Percentiles rank a stretch among this genome's conserved stretches.
Conservation (phyloP, 2,113 vertebrate species). For the Gymnorhina tibicen region DNA sequence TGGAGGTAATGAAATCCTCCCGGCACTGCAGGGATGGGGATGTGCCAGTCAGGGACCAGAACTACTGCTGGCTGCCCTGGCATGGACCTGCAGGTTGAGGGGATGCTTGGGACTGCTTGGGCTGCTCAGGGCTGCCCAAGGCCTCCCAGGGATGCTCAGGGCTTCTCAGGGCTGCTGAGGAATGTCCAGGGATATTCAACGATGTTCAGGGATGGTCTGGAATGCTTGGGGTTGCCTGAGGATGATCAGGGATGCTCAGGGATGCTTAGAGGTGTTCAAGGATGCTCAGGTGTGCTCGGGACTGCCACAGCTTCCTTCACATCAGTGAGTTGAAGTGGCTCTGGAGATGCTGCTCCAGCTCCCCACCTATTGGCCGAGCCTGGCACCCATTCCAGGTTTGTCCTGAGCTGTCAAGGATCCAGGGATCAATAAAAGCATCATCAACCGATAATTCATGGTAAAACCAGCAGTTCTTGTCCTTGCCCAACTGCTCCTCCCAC, state of each 20-base stretch:
- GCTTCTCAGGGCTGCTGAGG: not conserved
- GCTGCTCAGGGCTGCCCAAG: not conserved
- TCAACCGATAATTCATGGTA: not conserved
- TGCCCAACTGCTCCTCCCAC: not conserved
- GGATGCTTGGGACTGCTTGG: not conserved
- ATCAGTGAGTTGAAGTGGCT: not conserved
- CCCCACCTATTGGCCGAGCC: not conserved
- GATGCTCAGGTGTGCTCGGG: not conserved
- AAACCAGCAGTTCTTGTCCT: not conserved
- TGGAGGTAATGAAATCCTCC: not conserved
- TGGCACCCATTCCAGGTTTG: not conserved
- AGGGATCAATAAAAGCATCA: not conserved
- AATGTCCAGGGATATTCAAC: not conserved
- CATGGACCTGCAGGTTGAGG: accelerated
- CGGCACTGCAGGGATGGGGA: accelerated
- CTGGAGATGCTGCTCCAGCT: not conserved
- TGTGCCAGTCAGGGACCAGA: not conserved
- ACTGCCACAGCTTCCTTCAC: not conserved
- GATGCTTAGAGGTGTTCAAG: not conserved
- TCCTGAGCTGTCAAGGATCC: not conserved
- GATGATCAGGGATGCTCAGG: accelerated
- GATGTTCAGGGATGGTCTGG: not conserved
- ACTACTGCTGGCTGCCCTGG: not conserved
- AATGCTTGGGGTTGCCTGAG: not conserved
- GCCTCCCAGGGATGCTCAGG: too few species aligned